Conservation (phyloP, 2,888 invertebrate species). For the Pelosia muscerda region DNA sequence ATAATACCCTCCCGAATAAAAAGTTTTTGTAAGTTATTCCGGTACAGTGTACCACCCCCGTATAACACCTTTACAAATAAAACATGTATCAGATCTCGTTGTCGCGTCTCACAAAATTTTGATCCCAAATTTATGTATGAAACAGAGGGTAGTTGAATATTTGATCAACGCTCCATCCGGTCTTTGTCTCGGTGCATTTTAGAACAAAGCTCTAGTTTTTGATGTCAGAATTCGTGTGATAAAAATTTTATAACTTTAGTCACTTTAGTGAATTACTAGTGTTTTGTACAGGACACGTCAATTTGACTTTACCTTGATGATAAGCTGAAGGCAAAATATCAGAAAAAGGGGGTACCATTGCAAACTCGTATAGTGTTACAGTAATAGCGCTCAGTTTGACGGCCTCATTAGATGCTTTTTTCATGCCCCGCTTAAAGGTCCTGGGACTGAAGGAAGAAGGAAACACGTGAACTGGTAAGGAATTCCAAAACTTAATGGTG, state of each 20-base stretch:
- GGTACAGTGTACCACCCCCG: constrained; percentile 1
- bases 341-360: too few species aligned
- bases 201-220: constrained; percentile 34
- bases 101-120: constrained; percentile 48
- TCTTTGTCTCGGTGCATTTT: constrained; percentile 47
- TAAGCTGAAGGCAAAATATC: too few species aligned
- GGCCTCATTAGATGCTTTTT: too few species aligned
- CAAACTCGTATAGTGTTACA: too few species aligned
- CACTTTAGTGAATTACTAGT: constrained; percentile 4
- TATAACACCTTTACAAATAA: constrained; percentile 30
- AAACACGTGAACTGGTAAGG: too few species aligned
- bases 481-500: too few species aligned
- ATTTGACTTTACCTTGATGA: too few species aligned
- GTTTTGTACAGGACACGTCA: neutral
- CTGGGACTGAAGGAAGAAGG: too few species aligned
- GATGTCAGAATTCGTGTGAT: constrained; percentile 13
- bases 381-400: too few species aligned
- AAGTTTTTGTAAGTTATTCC: neutral
- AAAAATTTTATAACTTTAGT: constrained; percentile 5
- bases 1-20: too few species aligned
- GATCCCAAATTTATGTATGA: constrained; percentile 46
- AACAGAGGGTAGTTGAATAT: constrained; percentile 39
- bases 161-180: constrained; percentile 31
- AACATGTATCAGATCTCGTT: constrained; percentile 41
- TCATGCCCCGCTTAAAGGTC: too few species aligned